Evolutionary conservation across 1,140 invertebrate genomes (phyloP).

Genomic region (Lerema accius): DNA sequence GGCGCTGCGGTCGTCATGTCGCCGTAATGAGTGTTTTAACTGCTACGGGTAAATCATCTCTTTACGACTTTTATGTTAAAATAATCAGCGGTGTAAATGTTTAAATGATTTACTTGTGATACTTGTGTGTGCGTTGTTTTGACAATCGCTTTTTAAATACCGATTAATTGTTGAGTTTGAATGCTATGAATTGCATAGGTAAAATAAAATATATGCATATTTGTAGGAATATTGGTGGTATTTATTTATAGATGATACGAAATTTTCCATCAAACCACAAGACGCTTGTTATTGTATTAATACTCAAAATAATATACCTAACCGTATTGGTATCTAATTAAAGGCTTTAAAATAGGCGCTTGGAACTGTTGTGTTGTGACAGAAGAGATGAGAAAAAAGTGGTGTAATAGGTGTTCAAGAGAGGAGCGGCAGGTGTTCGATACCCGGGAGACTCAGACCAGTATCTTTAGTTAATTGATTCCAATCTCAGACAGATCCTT

Average conservation of each 20-base stretch:
- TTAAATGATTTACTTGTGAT: neutral
- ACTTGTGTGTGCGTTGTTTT: neutral
- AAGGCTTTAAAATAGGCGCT: too few relatives aligned
- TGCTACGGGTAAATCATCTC: conserved; percentile 63
- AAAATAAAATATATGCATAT: too few relatives aligned
- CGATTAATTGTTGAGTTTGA: too few relatives aligned
- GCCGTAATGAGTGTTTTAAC: conserved; percentile 67
- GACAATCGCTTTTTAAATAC: too few relatives aligned
- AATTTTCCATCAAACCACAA: too few relatives aligned
- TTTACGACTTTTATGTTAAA: conserved; percentile 41
- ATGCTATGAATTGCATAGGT: too few relatives aligned
- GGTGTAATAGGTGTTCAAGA: conserved; percentile 22
- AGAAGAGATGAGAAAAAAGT: conserved; percentile 11
- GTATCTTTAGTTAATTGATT: conserved; percentile 75
- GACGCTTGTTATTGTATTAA: too few relatives aligned
- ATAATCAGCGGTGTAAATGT: conserved; percentile 33
- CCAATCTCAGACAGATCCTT: conserved; percentile 69
- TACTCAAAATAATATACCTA: too few relatives aligned
- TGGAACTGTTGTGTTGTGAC: neutral
- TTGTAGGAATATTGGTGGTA: too few relatives aligned
- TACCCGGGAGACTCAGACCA: conserved; percentile 65
- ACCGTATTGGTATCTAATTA: too few relatives aligned
- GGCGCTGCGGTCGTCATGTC: conserved; percentile 50
- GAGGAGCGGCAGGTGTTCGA: conserved; percentile 65
- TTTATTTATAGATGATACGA: too few relatives aligned